Percentiles rank a stretch among this genome's conserved stretches.
phyloP scores from a whole-genome alignment of 2,888 invertebrate genomes.

The Coelopa pilipes region DNA sequence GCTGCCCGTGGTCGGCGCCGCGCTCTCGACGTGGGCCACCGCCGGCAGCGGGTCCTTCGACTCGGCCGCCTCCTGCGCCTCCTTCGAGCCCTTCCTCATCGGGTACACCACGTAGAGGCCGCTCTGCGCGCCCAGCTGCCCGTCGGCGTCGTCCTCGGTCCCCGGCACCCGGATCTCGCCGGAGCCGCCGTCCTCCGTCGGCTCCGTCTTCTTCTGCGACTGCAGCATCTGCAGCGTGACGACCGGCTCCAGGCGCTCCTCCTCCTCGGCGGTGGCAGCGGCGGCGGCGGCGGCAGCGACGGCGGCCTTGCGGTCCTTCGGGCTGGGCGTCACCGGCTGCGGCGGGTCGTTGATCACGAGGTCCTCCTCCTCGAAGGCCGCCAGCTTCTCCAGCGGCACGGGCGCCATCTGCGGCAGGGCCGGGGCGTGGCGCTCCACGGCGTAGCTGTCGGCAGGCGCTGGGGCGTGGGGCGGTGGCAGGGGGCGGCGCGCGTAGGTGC shows the following conservation, averaged over 20 bases:
- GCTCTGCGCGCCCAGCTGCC: slow-evolving; percentile 45
- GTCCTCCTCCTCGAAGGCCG: slow-evolving; percentile 66
- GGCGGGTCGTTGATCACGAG: slow-evolving; percentile 68
- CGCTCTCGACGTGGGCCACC: slow-evolving; percentile 48
- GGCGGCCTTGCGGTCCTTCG: no score
- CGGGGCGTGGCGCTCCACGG: slow-evolving; percentile 53
- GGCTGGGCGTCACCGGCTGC: slow-evolving; percentile 58
- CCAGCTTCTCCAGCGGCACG: slow-evolving; percentile 48
- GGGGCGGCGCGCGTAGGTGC: slow-evolving; percentile 56
- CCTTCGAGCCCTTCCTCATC: slow-evolving; percentile 42
- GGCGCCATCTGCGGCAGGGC: slow-evolving; percentile 45
- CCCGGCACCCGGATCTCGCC: slow-evolving; percentile 55
- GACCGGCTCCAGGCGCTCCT: slow-evolving; percentile 68
- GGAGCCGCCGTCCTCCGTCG: slow-evolving; percentile 56
- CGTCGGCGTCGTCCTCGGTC: no score
- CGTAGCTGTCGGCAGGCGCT: slow-evolving; percentile 53
- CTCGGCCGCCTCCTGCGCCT: slow-evolving; percentile 40
- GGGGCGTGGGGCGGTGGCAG: slow-evolving; percentile 44
- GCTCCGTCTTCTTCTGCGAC: slow-evolving; percentile 65
- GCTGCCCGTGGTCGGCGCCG: slow-evolving; percentile 46
- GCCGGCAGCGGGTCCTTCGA: slow-evolving; percentile 48
- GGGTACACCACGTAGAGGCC: slow-evolving; percentile 58
- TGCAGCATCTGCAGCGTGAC: slow-evolving; percentile 79
- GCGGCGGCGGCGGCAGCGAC: neutral
- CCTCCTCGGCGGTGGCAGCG: slow-evolving; percentile 41